Conservation (phyloP, 2,888 invertebrate genomes). For the Penaeus monodon region DNA sequence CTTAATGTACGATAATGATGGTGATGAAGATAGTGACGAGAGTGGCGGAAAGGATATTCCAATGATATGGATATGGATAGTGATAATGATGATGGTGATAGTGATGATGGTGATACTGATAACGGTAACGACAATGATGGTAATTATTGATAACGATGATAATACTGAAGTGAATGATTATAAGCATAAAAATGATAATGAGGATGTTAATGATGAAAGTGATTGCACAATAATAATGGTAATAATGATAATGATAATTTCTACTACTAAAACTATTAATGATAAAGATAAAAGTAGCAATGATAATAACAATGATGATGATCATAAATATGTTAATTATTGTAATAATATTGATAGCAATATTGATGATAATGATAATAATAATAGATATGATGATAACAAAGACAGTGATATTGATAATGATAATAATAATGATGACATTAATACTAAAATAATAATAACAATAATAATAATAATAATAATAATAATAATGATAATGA, state of each 20-base stretch:
- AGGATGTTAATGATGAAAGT: not conserved
- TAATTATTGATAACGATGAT: no score
- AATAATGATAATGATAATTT: not conserved
- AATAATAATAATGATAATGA: no score
- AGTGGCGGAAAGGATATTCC: not conserved
- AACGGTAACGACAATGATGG: not conserved
- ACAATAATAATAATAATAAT: no score
- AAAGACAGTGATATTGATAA: no score
- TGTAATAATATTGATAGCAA: not conserved
- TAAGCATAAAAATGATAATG: no score
- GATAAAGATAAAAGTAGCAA: no score
- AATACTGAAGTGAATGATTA: no score
- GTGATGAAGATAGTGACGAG: not conserved
- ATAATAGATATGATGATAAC: no score
- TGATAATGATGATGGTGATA: not conserved
- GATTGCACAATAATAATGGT: no score
- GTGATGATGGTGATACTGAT: not conserved
- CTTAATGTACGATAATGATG: not conserved
- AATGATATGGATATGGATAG: not conserved
- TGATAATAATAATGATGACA: no score
- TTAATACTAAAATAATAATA: no score
- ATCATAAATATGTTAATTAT: not conserved
- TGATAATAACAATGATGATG: not conserved
- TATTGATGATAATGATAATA: not conserved
- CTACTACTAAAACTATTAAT: no score